A percentile compares a stretch with the other conserved stretches of the same genome.
These are phyloP conservation scores for Tenodera sinensis DNA, from an alignment of 2,888 invertebrate species.

Conservation along the genomic window DNA sequence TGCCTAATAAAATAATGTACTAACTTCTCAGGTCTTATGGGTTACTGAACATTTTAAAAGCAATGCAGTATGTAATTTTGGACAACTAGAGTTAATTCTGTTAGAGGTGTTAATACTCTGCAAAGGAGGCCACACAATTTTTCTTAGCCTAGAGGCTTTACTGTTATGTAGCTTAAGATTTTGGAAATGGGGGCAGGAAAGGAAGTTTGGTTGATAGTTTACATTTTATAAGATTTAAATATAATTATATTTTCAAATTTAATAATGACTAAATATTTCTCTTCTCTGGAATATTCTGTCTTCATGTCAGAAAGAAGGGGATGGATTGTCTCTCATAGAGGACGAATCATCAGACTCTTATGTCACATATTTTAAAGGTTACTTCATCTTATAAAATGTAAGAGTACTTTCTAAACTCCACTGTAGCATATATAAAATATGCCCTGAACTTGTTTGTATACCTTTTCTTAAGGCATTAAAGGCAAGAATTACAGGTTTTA, in stretches of 20 bases:
- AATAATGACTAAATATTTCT: background rate
- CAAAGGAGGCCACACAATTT: background rate
- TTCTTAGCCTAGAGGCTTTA: background rate
- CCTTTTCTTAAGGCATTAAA: background rate
- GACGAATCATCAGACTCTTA: background rate
- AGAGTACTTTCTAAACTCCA: background rate
- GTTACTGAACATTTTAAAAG: background rate
- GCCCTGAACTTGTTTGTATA: background rate
- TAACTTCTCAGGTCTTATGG: background rate
- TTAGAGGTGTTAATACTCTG: background rate
- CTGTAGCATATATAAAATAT: background rate
- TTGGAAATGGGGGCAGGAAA: background rate
- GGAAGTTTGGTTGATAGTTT: background rate
- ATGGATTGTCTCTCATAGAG: constrained; percentile 11
- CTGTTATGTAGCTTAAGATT: background rate
- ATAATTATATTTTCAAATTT: background rate
- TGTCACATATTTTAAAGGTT: background rate
- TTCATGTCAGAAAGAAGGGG: background rate
- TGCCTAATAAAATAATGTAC: background rate
- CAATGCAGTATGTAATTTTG: background rate
- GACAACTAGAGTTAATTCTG: background rate
- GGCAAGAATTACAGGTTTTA: background rate
- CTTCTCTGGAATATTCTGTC: background rate
- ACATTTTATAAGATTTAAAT: background rate
- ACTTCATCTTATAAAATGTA: background rate